These are phyloP conservation scores for Anastrepha ludens DNA, from an alignment of 1,140 invertebrate genomes.

Conservation along the genomic window DNA sequence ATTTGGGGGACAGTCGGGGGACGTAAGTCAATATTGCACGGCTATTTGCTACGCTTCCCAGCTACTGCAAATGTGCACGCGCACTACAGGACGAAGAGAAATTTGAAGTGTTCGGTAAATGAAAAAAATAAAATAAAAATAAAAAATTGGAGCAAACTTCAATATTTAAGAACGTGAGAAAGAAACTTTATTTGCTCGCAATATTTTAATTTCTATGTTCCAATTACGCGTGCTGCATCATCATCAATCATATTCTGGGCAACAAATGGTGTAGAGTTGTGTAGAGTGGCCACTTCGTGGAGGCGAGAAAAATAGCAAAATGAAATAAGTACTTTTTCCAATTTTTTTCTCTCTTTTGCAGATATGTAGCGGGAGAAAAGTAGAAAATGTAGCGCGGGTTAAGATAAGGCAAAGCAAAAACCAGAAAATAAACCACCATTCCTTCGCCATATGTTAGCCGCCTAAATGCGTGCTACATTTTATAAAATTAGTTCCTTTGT, in stretches of 20 bases:
- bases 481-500: too few species aligned
- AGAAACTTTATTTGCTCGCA: background rate
- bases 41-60: background rate
- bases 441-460: background rate
- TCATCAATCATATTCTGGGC: constrained; percentile 16
- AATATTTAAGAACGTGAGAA: background rate
- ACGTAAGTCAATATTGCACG: background rate
- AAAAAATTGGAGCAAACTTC: background rate
- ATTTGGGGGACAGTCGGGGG: too few species aligned
- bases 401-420: too few species aligned
- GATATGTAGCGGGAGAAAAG: too few species aligned
- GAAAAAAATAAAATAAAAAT: background rate
- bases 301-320: background rate
- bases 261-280: constrained; percentile 12
- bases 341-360: too few species aligned
- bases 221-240: background rate
- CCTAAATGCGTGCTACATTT: constrained; percentile 1
- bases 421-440: too few species aligned
- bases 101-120: background rate
- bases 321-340: too few species aligned
- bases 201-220: constrained; percentile 36
- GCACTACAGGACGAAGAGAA: background rate
- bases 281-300: constrained; percentile 2
- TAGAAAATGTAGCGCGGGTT: too few species aligned
- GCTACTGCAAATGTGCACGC: background rate